phyloP scores from a whole-genome alignment of 23 tunicate genomes.

The Trididemnum nubilum region DNA sequence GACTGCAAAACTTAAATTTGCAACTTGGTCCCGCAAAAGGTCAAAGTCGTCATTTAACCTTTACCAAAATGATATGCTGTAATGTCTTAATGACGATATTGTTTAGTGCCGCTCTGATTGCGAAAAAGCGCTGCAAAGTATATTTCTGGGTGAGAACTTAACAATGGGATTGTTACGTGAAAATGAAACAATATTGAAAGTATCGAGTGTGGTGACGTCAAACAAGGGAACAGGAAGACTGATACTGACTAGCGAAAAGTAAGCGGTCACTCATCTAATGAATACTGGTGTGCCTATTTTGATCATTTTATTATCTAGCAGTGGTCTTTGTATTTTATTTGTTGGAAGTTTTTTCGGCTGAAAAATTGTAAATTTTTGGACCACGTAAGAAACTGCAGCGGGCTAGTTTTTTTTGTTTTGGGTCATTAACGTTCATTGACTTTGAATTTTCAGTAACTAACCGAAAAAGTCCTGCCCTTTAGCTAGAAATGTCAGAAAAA shows the following conservation, averaged over 20 bases:
- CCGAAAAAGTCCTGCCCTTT: too few relatives aligned
- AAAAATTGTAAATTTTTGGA: too few relatives aligned
- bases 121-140: constrained; percentile 34
- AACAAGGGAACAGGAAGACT: constrained; percentile 73
- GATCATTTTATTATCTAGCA: neutral
- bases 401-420: too few relatives aligned
- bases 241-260: constrained; percentile 71
- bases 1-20: too few relatives aligned
- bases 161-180: constrained; percentile 15
- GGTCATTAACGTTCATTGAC: too few relatives aligned
- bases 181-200: constrained; percentile 55
- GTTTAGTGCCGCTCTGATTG: constrained; percentile 56
- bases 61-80: too few relatives aligned
- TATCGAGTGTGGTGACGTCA: constrained; percentile 58
- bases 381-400: too few relatives aligned
- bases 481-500: too few relatives aligned
- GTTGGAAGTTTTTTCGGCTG: neutral
- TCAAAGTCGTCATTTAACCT: too few relatives aligned
- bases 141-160: neutral
- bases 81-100: neutral
- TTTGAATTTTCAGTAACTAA: too few relatives aligned
- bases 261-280: neutral
- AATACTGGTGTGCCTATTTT: too few relatives aligned
- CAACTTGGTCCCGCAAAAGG: too few relatives aligned
- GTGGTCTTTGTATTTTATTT: neutral